A percentile compares a stretch with the other conserved stretches of the same genome.
phyloP scores from a whole-genome alignment of 2,888 invertebrate genomes.

The Aplocera efformata region DNA sequence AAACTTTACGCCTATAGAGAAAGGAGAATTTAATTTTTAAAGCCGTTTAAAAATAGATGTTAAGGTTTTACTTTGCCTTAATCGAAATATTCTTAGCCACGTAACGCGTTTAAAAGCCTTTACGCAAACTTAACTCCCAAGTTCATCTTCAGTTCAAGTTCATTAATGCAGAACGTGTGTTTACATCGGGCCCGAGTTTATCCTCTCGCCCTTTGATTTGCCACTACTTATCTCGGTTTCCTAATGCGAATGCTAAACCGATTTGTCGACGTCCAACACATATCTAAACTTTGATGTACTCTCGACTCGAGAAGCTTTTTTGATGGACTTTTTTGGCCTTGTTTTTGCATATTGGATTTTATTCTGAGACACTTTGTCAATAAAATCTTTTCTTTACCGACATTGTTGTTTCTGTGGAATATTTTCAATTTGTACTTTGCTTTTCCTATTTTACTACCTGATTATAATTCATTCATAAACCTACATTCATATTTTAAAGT shows the following conservation, averaged over 20 bases:
- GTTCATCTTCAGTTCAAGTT: slow-evolving; percentile 45
- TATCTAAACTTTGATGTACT: slow-evolving; percentile 65
- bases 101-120: slow-evolving; percentile 9
- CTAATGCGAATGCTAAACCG: slow-evolving; percentile 63
- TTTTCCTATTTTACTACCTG: too few species aligned
- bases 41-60: too few species aligned
- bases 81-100: too few species aligned
- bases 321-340: neutral
- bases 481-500: too few species aligned
- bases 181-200: slow-evolving; percentile 37
- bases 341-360: neutral
- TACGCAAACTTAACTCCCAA: slow-evolving; percentile 19
- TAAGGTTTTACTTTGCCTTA: too few species aligned
- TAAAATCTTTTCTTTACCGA: neutral
- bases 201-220: slow-evolving; percentile 60
- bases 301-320: slow-evolving; percentile 29
- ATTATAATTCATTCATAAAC: too few species aligned
- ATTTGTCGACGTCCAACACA: slow-evolving; percentile 71
- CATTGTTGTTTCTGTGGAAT: neutral
- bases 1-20: too few species aligned
- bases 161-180: slow-evolving; percentile 63
- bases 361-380: slow-evolving; percentile 3
- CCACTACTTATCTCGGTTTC: slow-evolving; percentile 52
- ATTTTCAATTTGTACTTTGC: too few species aligned
- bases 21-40: too few species aligned